Evolutionary conservation across 2,888 invertebrate genomes (phyloP).

Genomic region (Ophion ventricosus): DNA sequence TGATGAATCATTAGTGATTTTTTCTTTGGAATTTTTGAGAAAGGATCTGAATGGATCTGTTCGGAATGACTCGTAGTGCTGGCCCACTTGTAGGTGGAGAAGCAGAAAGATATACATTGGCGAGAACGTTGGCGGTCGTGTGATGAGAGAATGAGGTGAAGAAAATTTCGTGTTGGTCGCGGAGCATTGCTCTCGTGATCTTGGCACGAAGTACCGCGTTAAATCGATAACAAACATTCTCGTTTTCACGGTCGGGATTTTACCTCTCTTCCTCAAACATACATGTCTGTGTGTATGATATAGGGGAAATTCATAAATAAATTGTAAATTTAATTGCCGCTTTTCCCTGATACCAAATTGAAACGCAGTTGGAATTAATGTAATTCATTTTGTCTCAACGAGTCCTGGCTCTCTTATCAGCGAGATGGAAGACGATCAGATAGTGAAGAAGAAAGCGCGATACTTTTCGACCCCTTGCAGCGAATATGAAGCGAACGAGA

Average conservation of each 20-base stretch:
- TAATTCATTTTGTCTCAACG: slow-evolving; percentile 23
- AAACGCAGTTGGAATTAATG: slow-evolving; percentile 30
- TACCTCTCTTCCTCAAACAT: slow-evolving; percentile 4
- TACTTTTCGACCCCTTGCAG: neutral
- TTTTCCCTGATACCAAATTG: slow-evolving; percentile 41
- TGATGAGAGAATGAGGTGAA: too few species aligned
- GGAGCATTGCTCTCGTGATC: slow-evolving; percentile 23
- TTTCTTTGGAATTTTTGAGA: neutral
- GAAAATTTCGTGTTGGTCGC: neutral
- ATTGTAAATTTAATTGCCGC: slow-evolving; percentile 50
- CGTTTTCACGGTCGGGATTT: slow-evolving; percentile 52
- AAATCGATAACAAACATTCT: slow-evolving; percentile 34
- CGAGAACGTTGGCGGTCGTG: too few species aligned
- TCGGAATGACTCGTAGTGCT: too few species aligned
- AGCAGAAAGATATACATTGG: too few species aligned
- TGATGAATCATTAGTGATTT: slow-evolving; percentile 1
- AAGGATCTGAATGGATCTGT: too few species aligned
- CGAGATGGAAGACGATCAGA: slow-evolving; percentile 28
- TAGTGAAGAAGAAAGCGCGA: neutral
- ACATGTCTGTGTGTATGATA: neutral
- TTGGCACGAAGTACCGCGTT: slow-evolving; percentile 26
- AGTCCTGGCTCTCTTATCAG: slow-evolving; percentile 19
- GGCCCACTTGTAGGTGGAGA: neutral
- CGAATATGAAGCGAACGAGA: neutral
- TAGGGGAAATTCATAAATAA: slow-evolving; percentile 34